These are phyloP conservation scores for Cassiopea xamachana DNA, from an alignment of 30 jellyfish, hydroid and myxozoan genomes.

Conservation along the genomic window DNA sequence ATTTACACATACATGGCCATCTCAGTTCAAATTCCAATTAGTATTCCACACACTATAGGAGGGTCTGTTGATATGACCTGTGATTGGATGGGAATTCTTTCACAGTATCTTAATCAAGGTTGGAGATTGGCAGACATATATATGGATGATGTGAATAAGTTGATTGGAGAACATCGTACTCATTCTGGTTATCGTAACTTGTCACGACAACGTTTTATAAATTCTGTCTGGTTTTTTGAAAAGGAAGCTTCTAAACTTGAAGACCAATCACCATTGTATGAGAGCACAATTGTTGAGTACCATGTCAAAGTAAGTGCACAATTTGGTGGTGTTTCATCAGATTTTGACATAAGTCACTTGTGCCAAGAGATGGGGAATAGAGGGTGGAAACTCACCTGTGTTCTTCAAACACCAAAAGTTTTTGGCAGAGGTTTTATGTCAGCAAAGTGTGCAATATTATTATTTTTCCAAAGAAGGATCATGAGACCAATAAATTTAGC, in stretches of 20 bases:
- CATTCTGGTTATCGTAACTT: background rate
- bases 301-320: slow-evolving; percentile 52
- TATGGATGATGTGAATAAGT: slow-evolving; percentile 28
- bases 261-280: slow-evolving; percentile 63
- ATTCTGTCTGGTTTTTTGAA: slow-evolving; percentile 76
- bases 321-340: slow-evolving; percentile 15
- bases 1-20: slow-evolving; percentile 47
- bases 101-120: slow-evolving; percentile 73
- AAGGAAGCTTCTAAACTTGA: slow-evolving; percentile 36
- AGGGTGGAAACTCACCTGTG: slow-evolving; percentile 77
- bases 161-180: background rate
- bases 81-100: slow-evolving; percentile 67
- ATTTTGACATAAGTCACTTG: slow-evolving; percentile 34
- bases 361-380: slow-evolving; percentile 68
- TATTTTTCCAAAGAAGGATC: slow-evolving; percentile 1
- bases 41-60: slow-evolving; percentile 1
- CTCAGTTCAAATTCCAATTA: slow-evolving; percentile 44
- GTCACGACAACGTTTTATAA: background rate
- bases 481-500: background rate
- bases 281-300: slow-evolving; percentile 50
- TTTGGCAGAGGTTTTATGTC: slow-evolving; percentile 20
- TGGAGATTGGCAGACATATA: slow-evolving; percentile 71
- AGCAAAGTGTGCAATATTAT: slow-evolving; percentile 24
- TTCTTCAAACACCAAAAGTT: slow-evolving; percentile 62
- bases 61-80: slow-evolving; percentile 34